These are phyloP conservation scores for Torymus aiolomorphi DNA, from an alignment of 2,888 invertebrate genomes.

Conservation along the genomic window DNA sequence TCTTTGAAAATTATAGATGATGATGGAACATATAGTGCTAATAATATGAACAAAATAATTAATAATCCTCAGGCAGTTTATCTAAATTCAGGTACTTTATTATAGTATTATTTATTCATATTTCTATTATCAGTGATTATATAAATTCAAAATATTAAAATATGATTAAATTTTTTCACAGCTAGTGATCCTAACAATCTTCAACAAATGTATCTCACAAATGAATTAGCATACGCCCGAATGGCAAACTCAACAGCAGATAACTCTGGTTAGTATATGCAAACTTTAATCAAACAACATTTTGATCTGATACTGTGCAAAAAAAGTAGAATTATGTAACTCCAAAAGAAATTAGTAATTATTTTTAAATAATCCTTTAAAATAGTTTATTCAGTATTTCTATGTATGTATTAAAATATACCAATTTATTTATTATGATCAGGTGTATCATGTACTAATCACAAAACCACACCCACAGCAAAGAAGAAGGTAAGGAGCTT, in stretches of 20 bases:
- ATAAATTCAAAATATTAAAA: no score
- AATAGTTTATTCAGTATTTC: background rate
- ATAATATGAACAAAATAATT: background rate
- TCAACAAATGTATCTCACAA: slow-evolving; percentile 40
- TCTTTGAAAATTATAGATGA: no score
- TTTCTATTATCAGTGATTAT: no score
- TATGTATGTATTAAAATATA: background rate
- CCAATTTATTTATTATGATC: background rate
- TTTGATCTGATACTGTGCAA: no score
- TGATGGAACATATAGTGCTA: background rate
- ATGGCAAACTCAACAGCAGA: slow-evolving; percentile 18
- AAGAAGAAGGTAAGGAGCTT: slow-evolving; percentile 49
- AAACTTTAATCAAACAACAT: background rate
- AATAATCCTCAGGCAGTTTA: no score
- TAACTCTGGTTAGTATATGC: slow-evolving; percentile 38
- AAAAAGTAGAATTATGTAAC: no score
- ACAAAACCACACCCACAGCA: slow-evolving; percentile 18
- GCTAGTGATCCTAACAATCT: slow-evolving; percentile 31
- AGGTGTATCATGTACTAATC: background rate
- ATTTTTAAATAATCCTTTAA: background rate
- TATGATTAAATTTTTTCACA: slow-evolving; percentile 1
- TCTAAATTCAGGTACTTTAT: no score
- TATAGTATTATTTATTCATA: no score
- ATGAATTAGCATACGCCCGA: slow-evolving; percentile 37
- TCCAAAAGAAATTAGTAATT: background rate